Percentiles rank a stretch among this genome's conserved stretches.
These are phyloP conservation scores for Chinchilla lanigera DNA, from an alignment of 2,113 vertebrate genomes.

Conservation along the genomic window DNA sequence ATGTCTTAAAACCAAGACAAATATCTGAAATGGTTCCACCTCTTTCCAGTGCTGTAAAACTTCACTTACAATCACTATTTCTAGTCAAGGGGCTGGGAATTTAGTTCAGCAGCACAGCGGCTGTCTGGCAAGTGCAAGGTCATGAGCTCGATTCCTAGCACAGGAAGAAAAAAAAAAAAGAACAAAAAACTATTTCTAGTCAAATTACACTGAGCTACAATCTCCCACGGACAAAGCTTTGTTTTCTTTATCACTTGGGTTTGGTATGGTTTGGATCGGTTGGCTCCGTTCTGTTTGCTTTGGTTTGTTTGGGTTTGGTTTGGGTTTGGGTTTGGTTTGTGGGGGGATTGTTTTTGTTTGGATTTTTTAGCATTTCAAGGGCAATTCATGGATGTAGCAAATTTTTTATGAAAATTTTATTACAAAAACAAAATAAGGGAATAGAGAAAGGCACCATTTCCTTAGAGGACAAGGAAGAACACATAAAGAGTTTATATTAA, in stretches of 20 bases:
- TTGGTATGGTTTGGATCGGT: background rate
- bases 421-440: background rate
- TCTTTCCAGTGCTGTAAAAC: slow-evolving; percentile 3
- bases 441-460: background rate
- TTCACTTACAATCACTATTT: background rate
- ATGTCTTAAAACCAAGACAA: slow-evolving; percentile 39
- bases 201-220: background rate
- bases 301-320: background rate
- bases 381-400: background rate
- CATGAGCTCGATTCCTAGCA: too few species aligned
- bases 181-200: background rate
- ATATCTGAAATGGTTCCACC: background rate
- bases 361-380: background rate
- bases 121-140: too few species aligned
- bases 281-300: background rate
- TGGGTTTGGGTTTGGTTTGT: background rate
- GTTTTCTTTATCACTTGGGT: background rate
- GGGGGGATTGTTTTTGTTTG: background rate
- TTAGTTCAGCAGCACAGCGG: too few species aligned
- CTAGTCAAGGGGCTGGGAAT: too few species aligned
- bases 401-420: background rate
- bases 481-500: background rate
- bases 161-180: too few species aligned
- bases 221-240: slow-evolving; percentile 2
- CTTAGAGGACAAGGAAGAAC: background rate